These are phyloP conservation scores for Eremophila alpestris DNA, from an alignment of 2,797 vertebrate species.

Conservation along the genomic window DNA sequence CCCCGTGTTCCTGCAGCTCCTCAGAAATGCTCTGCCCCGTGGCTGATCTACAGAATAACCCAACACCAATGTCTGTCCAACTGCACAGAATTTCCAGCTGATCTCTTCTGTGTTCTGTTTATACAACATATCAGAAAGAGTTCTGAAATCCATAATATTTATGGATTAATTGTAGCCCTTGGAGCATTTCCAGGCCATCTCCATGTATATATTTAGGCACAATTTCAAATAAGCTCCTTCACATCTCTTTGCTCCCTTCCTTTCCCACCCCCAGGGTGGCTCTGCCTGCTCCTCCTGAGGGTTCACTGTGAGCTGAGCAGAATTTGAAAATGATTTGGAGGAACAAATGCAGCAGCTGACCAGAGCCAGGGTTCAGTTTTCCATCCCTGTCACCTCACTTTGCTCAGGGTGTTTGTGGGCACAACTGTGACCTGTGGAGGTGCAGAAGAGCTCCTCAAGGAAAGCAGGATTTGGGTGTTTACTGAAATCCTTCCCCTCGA, in stretches of 20 bases:
- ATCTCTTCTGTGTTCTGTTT: conserved; percentile 34
- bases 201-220: background rate
- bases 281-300: background rate
- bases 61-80: background rate
- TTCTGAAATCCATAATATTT: conserved; percentile 48
- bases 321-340: background rate
- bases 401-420: background rate
- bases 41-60: background rate
- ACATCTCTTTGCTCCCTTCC: background rate
- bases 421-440: background rate
- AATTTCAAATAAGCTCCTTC: conserved; percentile 38
- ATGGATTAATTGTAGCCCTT: conserved; percentile 56
- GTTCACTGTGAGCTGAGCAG: background rate
- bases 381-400: background rate
- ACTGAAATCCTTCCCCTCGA: background rate
- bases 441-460: background rate
- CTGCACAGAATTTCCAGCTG: conserved; percentile 12
- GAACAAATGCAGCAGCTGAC: background rate
- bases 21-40: background rate
- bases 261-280: background rate
- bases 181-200: conserved; percentile 51
- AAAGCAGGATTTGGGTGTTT: background rate
- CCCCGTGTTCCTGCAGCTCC: background rate
- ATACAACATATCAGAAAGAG: background rate
- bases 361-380: background rate